phyloP scores from a whole-genome alignment of 2,888 invertebrate species.

The Tachina lurida region DNA sequence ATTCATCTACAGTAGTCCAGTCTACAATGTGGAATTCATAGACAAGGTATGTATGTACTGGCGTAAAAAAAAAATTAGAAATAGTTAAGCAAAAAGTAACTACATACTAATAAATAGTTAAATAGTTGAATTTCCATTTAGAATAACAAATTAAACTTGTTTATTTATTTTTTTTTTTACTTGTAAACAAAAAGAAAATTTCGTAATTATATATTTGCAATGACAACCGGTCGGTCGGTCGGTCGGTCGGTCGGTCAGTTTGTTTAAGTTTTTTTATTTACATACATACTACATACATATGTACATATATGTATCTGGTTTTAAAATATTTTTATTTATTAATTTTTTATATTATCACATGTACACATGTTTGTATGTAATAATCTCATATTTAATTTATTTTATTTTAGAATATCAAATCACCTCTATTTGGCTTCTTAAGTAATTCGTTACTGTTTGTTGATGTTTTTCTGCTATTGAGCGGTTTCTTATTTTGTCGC shows the following conservation, averaged over 20 bases:
- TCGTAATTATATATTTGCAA: conserved; percentile 39
- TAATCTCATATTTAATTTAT: conserved; percentile 2
- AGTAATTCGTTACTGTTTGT: conserved; percentile 88
- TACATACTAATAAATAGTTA: conserved; percentile 21
- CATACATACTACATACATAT: too few species aligned
- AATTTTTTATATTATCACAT: conserved; percentile 1
- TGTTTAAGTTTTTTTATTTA: background rate
- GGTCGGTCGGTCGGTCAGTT: background rate
- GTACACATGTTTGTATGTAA: background rate
- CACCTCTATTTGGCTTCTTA: conserved; percentile 86
- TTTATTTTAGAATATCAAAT: conserved; percentile 84
- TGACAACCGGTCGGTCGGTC: background rate
- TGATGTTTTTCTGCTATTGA: conserved; percentile 88
- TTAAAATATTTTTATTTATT: background rate
- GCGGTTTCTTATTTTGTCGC: conserved; percentile 88
- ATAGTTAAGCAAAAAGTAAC: background rate
- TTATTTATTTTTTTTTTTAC: conserved; percentile 16
- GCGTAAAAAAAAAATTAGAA: background rate
- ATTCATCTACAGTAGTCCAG: conserved; percentile 87
- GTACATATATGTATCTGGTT: conserved; percentile 50
- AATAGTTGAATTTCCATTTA: conserved; percentile 68
- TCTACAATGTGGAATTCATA: conserved; percentile 86
- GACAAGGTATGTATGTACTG: conserved; percentile 72
- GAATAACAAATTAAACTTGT: conserved; percentile 65
- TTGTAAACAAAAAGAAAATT: conserved; percentile 45